phyloP scores from a whole-genome alignment of 2,113 vertebrate species.

The Pluvianellus socialis region DNA sequence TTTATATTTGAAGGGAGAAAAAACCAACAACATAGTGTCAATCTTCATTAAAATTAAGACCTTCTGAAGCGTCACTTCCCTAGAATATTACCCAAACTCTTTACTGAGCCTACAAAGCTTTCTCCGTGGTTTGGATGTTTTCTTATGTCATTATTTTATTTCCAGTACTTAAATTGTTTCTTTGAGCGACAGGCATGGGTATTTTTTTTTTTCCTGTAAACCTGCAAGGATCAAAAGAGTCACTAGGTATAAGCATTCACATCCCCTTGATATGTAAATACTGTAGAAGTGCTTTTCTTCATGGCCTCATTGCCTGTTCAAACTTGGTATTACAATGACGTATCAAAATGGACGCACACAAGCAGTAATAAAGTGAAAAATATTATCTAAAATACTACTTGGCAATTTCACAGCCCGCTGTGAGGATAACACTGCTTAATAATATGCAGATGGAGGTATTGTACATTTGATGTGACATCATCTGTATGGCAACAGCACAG shows the following conservation, averaged over 20 bases:
- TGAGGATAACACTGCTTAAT: background rate
- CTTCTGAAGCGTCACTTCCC: background rate
- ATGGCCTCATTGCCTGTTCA: background rate
- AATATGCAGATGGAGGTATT: background rate
- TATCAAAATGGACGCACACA: accelerated
- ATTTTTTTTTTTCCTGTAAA: background rate
- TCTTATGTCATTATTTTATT: background rate
- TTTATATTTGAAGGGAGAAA: background rate
- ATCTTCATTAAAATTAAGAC: constrained; percentile 9
- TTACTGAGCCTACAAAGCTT: background rate
- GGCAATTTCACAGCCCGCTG: background rate
- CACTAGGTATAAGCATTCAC: background rate
- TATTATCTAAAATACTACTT: background rate
- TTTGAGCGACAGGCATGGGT: background rate
- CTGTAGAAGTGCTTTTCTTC: background rate
- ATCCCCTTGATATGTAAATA: background rate
- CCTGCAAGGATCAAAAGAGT: background rate
- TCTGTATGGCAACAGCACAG: background rate
- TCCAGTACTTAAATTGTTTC: background rate
- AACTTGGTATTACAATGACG: background rate
- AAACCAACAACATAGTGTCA: background rate
- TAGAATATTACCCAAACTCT: background rate
- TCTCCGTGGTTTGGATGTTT: background rate
- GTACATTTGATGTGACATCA: background rate
- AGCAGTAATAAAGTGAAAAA: background rate